Evolutionary conservation across 2,113 vertebrate genomes (phyloP).

Genomic region (Percina caprodes): DNA sequence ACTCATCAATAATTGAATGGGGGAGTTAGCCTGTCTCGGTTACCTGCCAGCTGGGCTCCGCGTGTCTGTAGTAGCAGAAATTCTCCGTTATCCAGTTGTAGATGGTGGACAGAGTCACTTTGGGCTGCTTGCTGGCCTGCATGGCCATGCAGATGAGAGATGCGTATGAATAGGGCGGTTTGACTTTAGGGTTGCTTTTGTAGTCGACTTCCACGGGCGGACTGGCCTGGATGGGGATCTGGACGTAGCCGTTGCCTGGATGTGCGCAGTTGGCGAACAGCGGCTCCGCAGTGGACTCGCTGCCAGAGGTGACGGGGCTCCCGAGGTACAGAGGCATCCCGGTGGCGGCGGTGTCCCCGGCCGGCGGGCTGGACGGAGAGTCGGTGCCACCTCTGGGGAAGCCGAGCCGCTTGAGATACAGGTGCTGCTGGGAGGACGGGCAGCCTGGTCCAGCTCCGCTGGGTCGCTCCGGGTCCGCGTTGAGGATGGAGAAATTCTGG

Average conservation of each 20-base stretch:
- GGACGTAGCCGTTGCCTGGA: constrained; percentile 50
- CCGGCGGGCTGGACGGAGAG: constrained; percentile 87
- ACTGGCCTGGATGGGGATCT: constrained; percentile 71
- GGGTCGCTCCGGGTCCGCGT: constrained; percentile 81
- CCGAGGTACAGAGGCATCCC: constrained; percentile 83
- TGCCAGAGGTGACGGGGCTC: constrained; percentile 81
- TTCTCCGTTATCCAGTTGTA: constrained; percentile 91
- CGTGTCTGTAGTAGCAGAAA: constrained; percentile 90
- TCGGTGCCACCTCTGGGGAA: constrained; percentile 77
- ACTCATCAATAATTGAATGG: constrained; percentile 73
- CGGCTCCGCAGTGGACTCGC: constrained; percentile 62
- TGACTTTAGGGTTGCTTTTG: constrained; percentile 85
- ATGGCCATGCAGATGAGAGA: constrained; percentile 92
- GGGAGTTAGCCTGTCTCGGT: constrained; percentile 52
- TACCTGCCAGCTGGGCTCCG: constrained; percentile 92
- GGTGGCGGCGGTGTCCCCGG: constrained; percentile 85
- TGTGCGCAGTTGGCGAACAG: constrained; percentile 62
- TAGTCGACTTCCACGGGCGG: constrained; percentile 84
- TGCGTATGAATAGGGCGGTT: constrained; percentile 89
- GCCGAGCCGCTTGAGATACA: constrained; percentile 71
- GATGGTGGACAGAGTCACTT: constrained; percentile 89
- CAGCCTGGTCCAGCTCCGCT: constrained; percentile 61
- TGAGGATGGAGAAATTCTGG: constrained; percentile 89
- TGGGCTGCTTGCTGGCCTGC: constrained; percentile 88
- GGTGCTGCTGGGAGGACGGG: constrained; percentile 76